These are phyloP conservation scores for Harpagoxenus sublaevis DNA, from an alignment of 2,888 invertebrate genomes.

Conservation along the genomic window DNA sequence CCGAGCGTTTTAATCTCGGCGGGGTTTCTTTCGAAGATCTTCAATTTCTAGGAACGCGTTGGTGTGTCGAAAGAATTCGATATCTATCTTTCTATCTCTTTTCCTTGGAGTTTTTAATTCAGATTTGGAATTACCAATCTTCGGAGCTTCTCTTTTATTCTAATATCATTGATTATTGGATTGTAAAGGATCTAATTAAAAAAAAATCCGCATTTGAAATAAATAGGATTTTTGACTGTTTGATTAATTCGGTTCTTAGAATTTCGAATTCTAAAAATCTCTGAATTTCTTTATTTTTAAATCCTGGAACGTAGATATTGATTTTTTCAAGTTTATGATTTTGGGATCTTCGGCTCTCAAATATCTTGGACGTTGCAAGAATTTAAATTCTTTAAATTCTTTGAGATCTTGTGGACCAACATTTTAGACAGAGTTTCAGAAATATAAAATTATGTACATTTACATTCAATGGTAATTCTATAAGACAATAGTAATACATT, in stretches of 20 bases:
- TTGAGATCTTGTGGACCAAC: too few relatives aligned
- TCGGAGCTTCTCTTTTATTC: not conserved
- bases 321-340: not conserved
- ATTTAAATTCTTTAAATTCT: slow-evolving; percentile 6
- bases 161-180: not conserved
- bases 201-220: not conserved
- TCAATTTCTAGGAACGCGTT: not conserved
- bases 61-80: not conserved
- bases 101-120: not conserved
- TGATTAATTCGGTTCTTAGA: not conserved
- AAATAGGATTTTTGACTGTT: not conserved
- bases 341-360: not conserved
- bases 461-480: not conserved
- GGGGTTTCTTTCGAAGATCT: not conserved
- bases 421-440: not conserved
- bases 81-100: not conserved
- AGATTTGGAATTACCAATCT: not conserved
- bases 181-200: not conserved
- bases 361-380: not conserved
- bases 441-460: not conserved
- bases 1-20: not conserved
- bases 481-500: not conserved
- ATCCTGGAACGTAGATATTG: not conserved
- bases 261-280: not conserved
- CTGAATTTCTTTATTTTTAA: not conserved